Base-by-base conservation (phyloP, 1,140 invertebrate species). In the Solen grandis region DNA sequence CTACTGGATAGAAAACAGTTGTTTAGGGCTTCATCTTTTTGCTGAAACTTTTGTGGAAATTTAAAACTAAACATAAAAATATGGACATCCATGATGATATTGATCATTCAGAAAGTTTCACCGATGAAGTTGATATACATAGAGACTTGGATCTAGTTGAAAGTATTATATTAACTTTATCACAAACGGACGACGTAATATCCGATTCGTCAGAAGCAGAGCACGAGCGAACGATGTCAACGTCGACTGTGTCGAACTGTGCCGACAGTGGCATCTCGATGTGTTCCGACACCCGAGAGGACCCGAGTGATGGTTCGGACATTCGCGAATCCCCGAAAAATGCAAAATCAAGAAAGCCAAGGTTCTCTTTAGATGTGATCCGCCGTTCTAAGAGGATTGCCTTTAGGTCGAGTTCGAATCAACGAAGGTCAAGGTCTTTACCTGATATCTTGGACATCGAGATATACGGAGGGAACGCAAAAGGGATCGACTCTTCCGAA, bases 361-460 rank as follows among this genome's bases (percentile, higher is more conserved):
- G 41, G 19, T 46, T 46, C 19, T 46, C 41, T 8, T 46, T 46
- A 19, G 41, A 46, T 46, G 19, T 46, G 8, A 8, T 46, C 8
- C 41, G 41, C 41, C 8, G 41, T 8, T 19, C 41, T 10, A 46
- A 46, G 41, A 8, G 8, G 8, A 8, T 19, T 46, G 19, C 8
- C 19, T 10, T 10, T 10, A 8, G 41, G 41, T 46, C 41, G 41
- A 46, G 41, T 19, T 8, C 41, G 8, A 10, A 46, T 33, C 33
- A 66, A 4, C 19, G 75, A 1, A 27, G 54, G 19, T 78, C 75
- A 16, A 59, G 75, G 41, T 78, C 75, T 14, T 38, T 78, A n/a
- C 75, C 75, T 0, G 75, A 78, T 60, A 78, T 78, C 29, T 52
- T 78, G 4, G 75, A 78, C 29, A 65, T 78, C 66, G 65, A 69